These are phyloP conservation scores for Gadus macrocephalus DNA, from an alignment of 2,113 vertebrate species.

Conservation along the genomic window DNA sequence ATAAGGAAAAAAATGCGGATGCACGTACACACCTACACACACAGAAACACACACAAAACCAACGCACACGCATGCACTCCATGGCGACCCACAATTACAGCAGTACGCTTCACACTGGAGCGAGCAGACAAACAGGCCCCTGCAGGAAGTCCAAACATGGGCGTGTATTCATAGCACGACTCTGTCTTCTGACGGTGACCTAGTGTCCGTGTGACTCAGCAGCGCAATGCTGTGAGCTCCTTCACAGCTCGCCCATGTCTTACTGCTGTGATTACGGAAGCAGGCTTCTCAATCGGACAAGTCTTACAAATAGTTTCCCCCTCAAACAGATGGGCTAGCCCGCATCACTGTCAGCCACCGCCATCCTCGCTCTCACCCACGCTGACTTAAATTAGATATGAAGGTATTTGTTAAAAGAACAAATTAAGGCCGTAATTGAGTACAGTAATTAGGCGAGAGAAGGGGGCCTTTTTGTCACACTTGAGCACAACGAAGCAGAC, in stretches of 20 bases:
- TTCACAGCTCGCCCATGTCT: background rate
- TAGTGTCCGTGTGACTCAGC: constrained; percentile 33
- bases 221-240: constrained; percentile 9
- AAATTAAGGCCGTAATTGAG: constrained; percentile 64
- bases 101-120: no score
- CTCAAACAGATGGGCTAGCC: constrained; percentile 23
- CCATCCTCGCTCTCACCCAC: background rate
- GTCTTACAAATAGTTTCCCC: constrained; percentile 11
- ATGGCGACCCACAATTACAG: no score
- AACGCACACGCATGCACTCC: no score
- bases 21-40: background rate
- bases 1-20: background rate
- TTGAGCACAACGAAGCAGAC: constrained; percentile 85
- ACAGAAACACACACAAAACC: background rate
- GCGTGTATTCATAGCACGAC: no score
- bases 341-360: background rate
- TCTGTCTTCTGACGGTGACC: no score
- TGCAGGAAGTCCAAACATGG: no score
- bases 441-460: constrained; percentile 74
- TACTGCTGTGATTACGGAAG: constrained; percentile 33
- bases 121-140: no score
- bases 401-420: constrained; percentile 52
- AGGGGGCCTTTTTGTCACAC: constrained; percentile 76
- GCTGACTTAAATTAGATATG: constrained; percentile 37
- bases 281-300: constrained; percentile 28